These are phyloP conservation scores for Troides oblongomaculatus DNA, from an alignment of 2,888 invertebrate genomes.

Conservation along the genomic window DNA sequence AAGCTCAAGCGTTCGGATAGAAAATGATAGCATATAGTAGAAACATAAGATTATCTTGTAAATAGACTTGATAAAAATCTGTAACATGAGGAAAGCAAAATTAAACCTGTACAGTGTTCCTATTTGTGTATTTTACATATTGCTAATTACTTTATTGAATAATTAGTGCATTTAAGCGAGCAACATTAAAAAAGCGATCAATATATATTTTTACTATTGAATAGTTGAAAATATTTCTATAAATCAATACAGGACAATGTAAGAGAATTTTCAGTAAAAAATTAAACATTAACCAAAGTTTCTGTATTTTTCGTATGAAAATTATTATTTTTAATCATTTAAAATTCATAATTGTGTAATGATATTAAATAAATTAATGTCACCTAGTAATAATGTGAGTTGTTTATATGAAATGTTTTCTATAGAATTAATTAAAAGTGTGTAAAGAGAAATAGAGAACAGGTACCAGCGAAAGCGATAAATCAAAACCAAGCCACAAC, in stretches of 20 bases:
- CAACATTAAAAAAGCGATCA: background rate
- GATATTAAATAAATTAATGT: no score
- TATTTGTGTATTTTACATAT: background rate
- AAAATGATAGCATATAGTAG: conserved; percentile 37
- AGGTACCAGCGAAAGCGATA: conserved; percentile 20
- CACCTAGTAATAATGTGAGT: no score
- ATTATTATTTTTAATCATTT: background rate
- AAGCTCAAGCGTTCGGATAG: conserved; percentile 51
- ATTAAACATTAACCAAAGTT: background rate
- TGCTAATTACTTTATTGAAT: background rate
- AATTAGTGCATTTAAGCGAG: conserved; percentile 11
- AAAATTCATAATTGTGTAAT: background rate
- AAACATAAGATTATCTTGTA: conserved; percentile 30
- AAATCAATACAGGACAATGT: background rate
- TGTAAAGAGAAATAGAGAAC: conserved; percentile 10
- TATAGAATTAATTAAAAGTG: background rate
- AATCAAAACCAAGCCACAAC: conserved; percentile 25
- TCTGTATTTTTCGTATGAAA: background rate
- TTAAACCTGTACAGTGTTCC: conserved; percentile 5
- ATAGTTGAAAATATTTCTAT: no score
- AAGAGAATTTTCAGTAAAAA: background rate
- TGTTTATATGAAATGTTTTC: background rate
- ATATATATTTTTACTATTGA: background rate
- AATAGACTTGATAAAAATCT: conserved; percentile 20
- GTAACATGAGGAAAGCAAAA: conserved; percentile 26